These are phyloP conservation scores for Malaclemys terrapin DNA, from an alignment of 2,113 vertebrate species.

Conservation along the genomic window DNA sequence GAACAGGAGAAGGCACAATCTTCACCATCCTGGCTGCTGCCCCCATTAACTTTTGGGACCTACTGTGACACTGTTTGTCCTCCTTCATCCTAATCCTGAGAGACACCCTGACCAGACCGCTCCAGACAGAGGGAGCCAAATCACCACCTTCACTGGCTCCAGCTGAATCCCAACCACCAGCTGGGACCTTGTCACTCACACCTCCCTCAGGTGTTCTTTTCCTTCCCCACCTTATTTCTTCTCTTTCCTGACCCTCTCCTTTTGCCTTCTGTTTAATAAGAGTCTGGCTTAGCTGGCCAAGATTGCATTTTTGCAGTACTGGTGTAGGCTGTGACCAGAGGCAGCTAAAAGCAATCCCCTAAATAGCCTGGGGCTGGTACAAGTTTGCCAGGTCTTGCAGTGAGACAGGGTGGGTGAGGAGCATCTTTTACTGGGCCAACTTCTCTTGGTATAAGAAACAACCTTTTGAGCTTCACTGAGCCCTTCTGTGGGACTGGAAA, in stretches of 20 bases:
- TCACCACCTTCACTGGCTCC: background rate
- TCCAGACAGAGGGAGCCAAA: background rate
- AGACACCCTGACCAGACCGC: background rate
- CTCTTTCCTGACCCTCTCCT: background rate
- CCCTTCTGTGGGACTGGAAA: background rate
- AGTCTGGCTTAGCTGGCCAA: background rate
- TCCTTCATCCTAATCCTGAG: too few species aligned
- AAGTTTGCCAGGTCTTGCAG: background rate
- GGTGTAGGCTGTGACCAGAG: background rate
- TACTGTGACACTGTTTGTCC: too few species aligned
- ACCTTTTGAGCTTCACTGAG: background rate
- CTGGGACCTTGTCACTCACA: background rate
- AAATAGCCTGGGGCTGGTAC: background rate
- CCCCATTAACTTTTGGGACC: too few species aligned
- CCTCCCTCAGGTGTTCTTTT: background rate
- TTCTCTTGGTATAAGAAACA: background rate
- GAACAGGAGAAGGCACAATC: too few species aligned
- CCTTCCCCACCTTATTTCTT: background rate
- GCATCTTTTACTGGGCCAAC: background rate
- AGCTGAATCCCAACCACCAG: background rate
- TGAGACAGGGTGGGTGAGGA: background rate
- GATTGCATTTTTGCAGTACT: background rate
- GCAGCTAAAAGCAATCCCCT: background rate
- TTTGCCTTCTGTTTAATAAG: background rate
- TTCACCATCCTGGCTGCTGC: too few species aligned